Evolutionary conservation across 2,888 invertebrate species (phyloP), one percentile per base, ranked within the genome.

Genomic region (Scaptomyza caliginosa): DNA sequence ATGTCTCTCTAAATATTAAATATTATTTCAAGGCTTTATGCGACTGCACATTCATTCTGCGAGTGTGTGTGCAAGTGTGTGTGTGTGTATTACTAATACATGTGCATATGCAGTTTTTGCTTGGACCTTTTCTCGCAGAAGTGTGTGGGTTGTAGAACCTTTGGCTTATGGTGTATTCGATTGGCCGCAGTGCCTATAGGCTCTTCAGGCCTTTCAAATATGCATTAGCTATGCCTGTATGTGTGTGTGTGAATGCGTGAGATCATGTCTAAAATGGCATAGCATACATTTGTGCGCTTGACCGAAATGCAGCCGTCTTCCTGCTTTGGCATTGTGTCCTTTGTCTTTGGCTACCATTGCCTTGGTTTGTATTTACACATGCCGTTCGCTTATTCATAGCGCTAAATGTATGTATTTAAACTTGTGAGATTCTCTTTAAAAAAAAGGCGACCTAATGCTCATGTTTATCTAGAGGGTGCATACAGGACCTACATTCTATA

Each of bases 1-100:
- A 91, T 91, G 86, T 88, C 90, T 90, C 91, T 91, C 91, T 91
- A 91, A 91, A 91, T 91, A 91, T 91, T 91, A 91, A 91, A 91
- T 91, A 91, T 91, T 91, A 91, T 91, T 90, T 90, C 88, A 89
- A 89, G 90, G 89, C 88, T 89, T 80, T 81, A 81, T 77, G 80
- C 71, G 71, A 73, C 62, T 69, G 69, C 69, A 66, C 65, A 67
- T 46, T 23, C 39, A 43, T n/a, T n/a, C 23, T 71, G 17, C n/a
- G 30, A 32, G 66, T 19, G 55, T 45, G 57, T 34, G 42, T 24
- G 32, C 24, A 21, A n/a, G 42, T 30, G 60, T 62, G 57, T 54
- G 60, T 38, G 38, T 38, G 60, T 60, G 62, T 52, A 7, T 39
- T 21, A 43, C 69, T 26, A 28, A 36, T 45, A 68, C 30, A 46